Evolutionary conservation across 2,797 vertebrate species (phyloP).

Genomic region (Syncerus caffer): DNA sequence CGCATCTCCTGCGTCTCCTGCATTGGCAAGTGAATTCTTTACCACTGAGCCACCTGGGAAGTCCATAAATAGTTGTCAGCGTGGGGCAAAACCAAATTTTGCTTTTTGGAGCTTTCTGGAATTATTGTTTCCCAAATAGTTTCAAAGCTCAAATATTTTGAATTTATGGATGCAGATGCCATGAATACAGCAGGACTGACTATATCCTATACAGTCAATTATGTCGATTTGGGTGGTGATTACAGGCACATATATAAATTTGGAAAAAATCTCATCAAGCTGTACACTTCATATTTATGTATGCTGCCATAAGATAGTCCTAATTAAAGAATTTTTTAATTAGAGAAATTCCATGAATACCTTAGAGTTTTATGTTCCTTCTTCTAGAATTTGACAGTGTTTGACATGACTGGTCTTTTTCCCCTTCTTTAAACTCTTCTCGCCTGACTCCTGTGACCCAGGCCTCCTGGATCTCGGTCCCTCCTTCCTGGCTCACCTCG

Average conservation of each 20-base stretch:
- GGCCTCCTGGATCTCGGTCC: background rate
- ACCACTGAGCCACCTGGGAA: background rate
- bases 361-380: background rate
- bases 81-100: background rate
- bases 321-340: background rate
- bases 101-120: background rate
- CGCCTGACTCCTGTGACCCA: fast-evolving
- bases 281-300: background rate
- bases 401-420: background rate
- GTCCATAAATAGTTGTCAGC: background rate
- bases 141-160: background rate
- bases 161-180: background rate
- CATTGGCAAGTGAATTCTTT: background rate
- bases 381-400: background rate
- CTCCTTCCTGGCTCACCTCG: no score
- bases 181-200: background rate
- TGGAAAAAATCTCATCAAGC: background rate
- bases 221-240: background rate
- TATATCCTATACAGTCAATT: background rate
- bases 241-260: background rate
- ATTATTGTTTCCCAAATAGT: background rate
- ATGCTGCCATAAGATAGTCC: background rate
- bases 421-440: background rate
- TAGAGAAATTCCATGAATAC: background rate
- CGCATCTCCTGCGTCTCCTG: background rate